Conservation (phyloP, 2,113 vertebrate species). For the Cepphus grylle region DNA sequence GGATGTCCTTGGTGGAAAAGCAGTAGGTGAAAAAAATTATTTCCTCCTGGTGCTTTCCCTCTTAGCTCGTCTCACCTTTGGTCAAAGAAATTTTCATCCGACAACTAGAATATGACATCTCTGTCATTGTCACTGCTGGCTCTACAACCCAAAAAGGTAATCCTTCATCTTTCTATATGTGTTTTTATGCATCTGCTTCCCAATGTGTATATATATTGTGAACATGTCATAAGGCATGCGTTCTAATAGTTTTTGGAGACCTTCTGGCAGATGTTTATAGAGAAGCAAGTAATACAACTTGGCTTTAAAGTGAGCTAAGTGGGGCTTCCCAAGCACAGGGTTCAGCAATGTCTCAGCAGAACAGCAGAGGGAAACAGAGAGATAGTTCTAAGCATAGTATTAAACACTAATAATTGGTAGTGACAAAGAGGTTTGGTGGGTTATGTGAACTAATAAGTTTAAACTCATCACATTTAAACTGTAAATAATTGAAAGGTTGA, state of each 20-base stretch:
- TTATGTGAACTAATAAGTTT: neutral
- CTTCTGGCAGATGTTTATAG: neutral
- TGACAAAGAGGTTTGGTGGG: neutral
- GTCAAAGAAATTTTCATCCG: neutral
- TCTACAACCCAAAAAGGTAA: neutral
- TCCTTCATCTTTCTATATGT: neutral
- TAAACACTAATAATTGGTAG: neutral
- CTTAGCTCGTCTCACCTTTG: neutral
- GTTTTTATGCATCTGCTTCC: neutral
- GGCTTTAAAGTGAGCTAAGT: neutral
- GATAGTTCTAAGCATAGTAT: neutral
- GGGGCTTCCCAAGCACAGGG: neutral
- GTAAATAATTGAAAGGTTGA: neutral
- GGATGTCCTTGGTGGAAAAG: neutral
- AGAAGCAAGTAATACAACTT: neutral
- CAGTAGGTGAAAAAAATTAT: neutral
- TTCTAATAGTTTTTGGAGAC: neutral
- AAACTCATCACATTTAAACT: neutral
- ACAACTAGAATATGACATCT: neutral
- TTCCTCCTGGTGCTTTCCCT: neutral
- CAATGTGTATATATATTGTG: neutral
- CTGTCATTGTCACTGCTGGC: neutral
- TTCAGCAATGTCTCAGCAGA: neutral
- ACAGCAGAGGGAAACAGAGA: constrained; percentile 57
- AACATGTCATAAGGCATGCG: accelerated